Evolutionary conservation across 2,888 invertebrate genomes (phyloP).

Genomic region (Acrobasis repandana): DNA sequence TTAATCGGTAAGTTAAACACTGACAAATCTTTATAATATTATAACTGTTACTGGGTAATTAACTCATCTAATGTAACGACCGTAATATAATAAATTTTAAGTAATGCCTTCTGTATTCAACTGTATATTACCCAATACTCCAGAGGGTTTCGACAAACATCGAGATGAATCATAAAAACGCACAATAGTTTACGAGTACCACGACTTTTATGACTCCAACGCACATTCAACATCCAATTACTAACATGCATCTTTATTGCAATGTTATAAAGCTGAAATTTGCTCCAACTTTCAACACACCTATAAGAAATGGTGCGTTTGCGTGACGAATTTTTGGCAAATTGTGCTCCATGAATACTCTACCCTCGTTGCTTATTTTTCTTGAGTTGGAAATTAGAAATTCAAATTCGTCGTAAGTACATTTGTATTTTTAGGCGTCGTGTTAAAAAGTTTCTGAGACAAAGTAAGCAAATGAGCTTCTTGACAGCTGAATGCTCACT

Average conservation of each 20-base stretch:
- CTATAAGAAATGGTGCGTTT: slow-evolving; percentile 10
- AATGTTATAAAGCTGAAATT: slow-evolving; percentile 22
- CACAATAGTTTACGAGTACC: slow-evolving; percentile 76
- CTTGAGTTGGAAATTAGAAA: slow-evolving; percentile 7
- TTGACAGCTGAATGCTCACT: not conserved
- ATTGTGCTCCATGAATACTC: slow-evolving; percentile 14
- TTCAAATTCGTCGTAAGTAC: slow-evolving; percentile 2
- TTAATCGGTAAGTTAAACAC: too few species aligned
- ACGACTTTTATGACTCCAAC: slow-evolving; percentile 62
- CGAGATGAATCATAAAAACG: slow-evolving; percentile 79
- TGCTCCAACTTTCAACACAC: not conserved
- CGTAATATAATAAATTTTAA: not conserved
- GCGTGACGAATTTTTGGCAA: slow-evolving; percentile 18
- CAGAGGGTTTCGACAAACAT: slow-evolving; percentile 64
- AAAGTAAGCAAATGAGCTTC: slow-evolving; percentile 5
- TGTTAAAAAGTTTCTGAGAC: slow-evolving; percentile 5
- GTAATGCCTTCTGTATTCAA: slow-evolving; percentile 6
- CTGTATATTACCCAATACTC: slow-evolving; percentile 38
- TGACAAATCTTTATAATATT: too few species aligned
- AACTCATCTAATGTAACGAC: too few species aligned
- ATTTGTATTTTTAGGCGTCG: not conserved
- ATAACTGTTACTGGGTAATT: too few species aligned
- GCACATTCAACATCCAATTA: slow-evolving; percentile 37
- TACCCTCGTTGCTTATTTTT: slow-evolving; percentile 1
- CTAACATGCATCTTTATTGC: slow-evolving; percentile 24